phyloP scores from a whole-genome alignment of 1,140 invertebrate genomes.

The Ceratoteleas bidentatus region DNA sequence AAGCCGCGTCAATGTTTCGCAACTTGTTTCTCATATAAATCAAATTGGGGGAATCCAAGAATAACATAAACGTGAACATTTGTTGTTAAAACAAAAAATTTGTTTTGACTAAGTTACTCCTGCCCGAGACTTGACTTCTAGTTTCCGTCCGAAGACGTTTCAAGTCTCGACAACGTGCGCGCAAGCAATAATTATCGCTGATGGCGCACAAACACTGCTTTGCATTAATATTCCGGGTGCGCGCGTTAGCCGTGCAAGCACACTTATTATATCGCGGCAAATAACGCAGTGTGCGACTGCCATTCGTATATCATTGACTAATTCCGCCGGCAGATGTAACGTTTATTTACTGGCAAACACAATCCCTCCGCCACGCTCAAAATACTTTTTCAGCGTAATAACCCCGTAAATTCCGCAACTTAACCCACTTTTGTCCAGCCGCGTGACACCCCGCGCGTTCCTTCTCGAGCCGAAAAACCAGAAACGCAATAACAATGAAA shows the following conservation, averaged over 20 bases:
- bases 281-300: conserved; percentile 12
- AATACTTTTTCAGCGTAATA: conserved; percentile 51
- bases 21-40: not conserved
- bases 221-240: conserved; percentile 23
- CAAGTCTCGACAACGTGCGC: no score
- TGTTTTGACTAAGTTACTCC: no score
- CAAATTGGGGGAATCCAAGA: not conserved
- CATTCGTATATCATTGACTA: conserved; percentile 33
- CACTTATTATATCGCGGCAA: conserved; percentile 12
- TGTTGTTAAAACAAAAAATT: no score
- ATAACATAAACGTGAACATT: no score
- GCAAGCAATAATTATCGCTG: no score
- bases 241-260: conserved; percentile 19
- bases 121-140: no score
- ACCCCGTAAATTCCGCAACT: conserved; percentile 46
- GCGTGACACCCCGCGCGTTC: conserved; percentile 10
- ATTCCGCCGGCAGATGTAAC: conserved; percentile 38
- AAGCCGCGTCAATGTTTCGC: not conserved
- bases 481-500: conserved; percentile 46
- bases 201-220: not conserved
- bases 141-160: no score
- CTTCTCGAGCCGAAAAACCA: conserved; percentile 20
- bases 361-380: conserved; percentile 6
- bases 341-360: conserved; percentile 43
- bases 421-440: conserved; percentile 41